phyloP scores from a whole-genome alignment of 1,140 invertebrate genomes.

The Venturia canescens region DNA sequence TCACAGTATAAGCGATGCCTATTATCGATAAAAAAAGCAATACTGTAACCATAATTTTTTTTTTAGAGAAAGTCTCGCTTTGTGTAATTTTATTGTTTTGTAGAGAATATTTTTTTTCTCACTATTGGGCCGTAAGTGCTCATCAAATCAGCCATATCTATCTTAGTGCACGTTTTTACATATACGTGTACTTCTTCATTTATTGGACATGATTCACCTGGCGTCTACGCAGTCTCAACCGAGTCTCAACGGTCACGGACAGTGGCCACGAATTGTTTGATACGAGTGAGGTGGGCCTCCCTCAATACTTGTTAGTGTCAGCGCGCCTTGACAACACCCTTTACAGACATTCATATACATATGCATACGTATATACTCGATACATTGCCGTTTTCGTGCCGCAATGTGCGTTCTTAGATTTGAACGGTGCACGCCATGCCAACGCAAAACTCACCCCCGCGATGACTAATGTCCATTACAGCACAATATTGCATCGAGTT shows the following conservation, averaged over 20 bases:
- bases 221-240: conserved; percentile 26
- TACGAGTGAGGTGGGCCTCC: background rate
- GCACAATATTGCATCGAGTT: background rate
- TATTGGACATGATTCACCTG: conserved; percentile 64
- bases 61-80: too few species aligned
- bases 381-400: background rate
- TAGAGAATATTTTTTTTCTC: too few species aligned
- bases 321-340: conserved; percentile 25
- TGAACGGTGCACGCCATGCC: background rate
- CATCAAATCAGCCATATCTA: too few species aligned
- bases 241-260: conserved; percentile 21
- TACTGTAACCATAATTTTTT: too few species aligned
- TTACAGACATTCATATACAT: background rate
- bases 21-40: too few species aligned
- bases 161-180: background rate
- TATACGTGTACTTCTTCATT: conserved; percentile 40
- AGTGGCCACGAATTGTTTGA: conserved; percentile 7
- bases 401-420: conserved; percentile 4
- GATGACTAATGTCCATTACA: background rate
- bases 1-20: too few species aligned
- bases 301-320: conserved; percentile 24
- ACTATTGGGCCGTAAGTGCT: too few species aligned
- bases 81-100: too few species aligned
- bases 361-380: too few species aligned
- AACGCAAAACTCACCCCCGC: background rate